Evolutionary conservation across 2,113 vertebrate species (phyloP).

Genomic region (Megaceryle torquata): DNA sequence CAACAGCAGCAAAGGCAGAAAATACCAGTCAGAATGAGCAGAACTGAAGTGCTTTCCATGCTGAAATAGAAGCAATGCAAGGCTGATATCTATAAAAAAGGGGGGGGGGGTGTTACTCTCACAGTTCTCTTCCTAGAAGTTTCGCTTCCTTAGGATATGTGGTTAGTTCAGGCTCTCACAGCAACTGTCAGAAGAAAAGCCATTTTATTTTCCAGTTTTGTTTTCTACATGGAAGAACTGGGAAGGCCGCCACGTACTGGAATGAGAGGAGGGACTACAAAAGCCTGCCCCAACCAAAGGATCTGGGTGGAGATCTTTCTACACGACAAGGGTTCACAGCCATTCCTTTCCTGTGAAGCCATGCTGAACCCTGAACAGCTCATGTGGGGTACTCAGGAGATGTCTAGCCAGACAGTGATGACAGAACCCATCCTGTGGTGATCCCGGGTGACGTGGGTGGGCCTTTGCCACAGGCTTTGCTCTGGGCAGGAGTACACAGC

Average conservation of each 20-base stretch:
- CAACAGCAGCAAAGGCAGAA: background rate
- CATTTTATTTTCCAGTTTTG: constrained; percentile 8
- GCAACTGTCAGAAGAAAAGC: background rate
- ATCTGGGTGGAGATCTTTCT: background rate
- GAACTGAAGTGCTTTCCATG: background rate
- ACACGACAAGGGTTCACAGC: background rate
- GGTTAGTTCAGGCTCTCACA: background rate
- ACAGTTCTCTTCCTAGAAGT: background rate
- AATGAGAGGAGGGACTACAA: constrained; percentile 16
- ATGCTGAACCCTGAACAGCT: background rate
- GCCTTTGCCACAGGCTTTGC: background rate
- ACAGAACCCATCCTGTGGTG: background rate
- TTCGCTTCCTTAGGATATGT: constrained; percentile 15
- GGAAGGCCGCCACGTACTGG: background rate
- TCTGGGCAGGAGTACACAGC: background rate
- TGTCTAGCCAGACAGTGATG: background rate
- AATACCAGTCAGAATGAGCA: background rate
- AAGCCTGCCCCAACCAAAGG: background rate
- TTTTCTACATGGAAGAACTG: background rate
- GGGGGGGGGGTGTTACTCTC: background rate
- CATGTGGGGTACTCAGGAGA: background rate
- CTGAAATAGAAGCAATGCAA: background rate
- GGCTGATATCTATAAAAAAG: background rate
- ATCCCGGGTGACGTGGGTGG: background rate
- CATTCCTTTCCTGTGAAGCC: background rate